Evolutionary conservation across 2,113 vertebrate species (phyloP), one percentile per base, ranked within the genome.

Genomic region (Beaufortia kweichowensis): DNA sequence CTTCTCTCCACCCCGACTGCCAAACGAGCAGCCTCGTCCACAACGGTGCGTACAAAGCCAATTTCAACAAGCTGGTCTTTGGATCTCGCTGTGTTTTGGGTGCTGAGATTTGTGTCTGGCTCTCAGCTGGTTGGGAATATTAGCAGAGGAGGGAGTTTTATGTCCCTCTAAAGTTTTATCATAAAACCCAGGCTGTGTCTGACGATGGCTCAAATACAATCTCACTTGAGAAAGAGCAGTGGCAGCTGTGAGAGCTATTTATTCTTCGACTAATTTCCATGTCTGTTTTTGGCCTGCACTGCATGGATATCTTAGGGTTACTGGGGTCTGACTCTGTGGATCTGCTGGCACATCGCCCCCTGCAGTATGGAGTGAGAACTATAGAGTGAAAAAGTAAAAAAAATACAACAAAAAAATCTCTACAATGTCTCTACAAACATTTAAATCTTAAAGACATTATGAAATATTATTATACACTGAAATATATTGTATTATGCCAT

Each of bases 11-110:
- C 59, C 33, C 48, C 1, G 19, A 12, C 57, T 61, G 75, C 78
- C 78, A 80, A 78, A 83, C 63, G 14, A 77, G 43, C 56, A 50
- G 33, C 56, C 74, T 55, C 62, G 14, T 33, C 53, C 75, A 63
- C 64, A 61, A 48, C 48, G 65, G 78, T 61, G 67, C 60, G 62
- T 31, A 11, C n/a, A 70, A 75, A 79, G 81, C 79, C 81, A 82
- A 81, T 64, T 57, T 76, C 71, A 79, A 83, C 68, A 79, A 76
- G 70, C 39, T 68, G 31, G 33, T 75, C 61, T 71, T 60, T 71
- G 70, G 64, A 70, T 67, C 62, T 31, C n/a, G 48, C 59, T 61
- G 61, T 59, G 70, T 79, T 68, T 73, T 74, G 80, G 76, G 76
- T 75, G 80, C 69, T 19, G 70, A 65, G 55, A 62, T 41, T 74